phyloP scores from a whole-genome alignment of 2,113 vertebrate genomes.

The Cololabis saira region DNA sequence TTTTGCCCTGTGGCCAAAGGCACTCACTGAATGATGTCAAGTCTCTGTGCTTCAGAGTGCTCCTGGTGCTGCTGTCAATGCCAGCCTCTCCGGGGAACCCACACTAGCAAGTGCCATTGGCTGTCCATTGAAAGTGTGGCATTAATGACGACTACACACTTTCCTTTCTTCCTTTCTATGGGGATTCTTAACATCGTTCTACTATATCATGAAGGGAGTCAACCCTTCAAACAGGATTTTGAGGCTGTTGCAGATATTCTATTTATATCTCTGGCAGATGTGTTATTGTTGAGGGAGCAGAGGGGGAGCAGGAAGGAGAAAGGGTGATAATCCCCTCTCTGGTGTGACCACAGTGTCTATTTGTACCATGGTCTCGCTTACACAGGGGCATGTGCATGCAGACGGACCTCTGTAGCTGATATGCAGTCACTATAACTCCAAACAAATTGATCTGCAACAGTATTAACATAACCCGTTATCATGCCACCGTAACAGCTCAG shows the following conservation, averaged over 20 bases:
- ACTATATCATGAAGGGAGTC: constrained; percentile 66
- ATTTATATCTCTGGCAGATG: constrained; percentile 35
- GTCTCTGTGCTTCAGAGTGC: constrained; percentile 17
- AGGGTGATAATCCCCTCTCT: neutral
- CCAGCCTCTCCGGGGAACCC: constrained; percentile 34
- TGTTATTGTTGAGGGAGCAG: constrained; percentile 25
- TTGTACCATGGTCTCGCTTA: constrained; percentile 7
- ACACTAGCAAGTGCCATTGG: constrained; percentile 20
- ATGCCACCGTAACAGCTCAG: too few species aligned
- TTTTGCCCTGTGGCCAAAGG: constrained; percentile 24
- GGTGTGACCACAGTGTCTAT: constrained; percentile 2
- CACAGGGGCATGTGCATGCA: neutral
- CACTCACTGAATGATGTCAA: constrained; percentile 29
- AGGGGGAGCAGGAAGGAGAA: constrained; percentile 21
- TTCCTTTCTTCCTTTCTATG: constrained; percentile 53
- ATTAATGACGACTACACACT: constrained; percentile 52
- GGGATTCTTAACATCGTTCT: constrained; percentile 47
- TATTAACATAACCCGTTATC: too few species aligned
- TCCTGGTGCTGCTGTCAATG: constrained; percentile 48
- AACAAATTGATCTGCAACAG: too few species aligned
- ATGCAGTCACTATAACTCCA: too few species aligned
- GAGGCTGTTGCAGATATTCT: constrained; percentile 42
- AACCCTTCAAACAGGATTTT: constrained; percentile 62
- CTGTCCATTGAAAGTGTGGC: constrained; percentile 35
- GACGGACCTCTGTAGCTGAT: too few species aligned